Evolutionary conservation across 2,113 vertebrate genomes (phyloP).

Genomic region (Suncus etruscus): DNA sequence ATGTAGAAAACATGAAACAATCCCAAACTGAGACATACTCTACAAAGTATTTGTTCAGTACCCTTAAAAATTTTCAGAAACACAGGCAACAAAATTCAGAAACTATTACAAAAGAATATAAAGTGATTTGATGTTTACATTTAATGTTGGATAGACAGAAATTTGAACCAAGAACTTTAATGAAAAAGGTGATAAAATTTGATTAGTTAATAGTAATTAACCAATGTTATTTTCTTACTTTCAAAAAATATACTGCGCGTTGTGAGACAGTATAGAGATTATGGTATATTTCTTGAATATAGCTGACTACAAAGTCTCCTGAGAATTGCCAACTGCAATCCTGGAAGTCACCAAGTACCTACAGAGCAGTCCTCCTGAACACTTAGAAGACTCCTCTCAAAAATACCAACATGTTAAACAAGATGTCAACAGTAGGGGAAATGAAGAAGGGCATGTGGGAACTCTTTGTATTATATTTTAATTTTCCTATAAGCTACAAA

Average conservation of each 20-base stretch:
- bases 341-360: too few relatives aligned
- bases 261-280: not conserved
- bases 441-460: not conserved
- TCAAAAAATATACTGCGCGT: not conserved
- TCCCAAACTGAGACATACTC: not conserved
- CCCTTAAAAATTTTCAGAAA: not conserved
- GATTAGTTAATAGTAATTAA: conserved; percentile 18
- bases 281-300: too few relatives aligned
- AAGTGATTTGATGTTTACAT: not conserved
- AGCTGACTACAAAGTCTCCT: too few relatives aligned
- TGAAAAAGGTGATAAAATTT: not conserved
- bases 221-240: conserved; percentile 16
- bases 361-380: too few relatives aligned
- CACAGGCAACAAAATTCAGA: conserved; percentile 4
- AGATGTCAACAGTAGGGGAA: conserved; percentile 37
- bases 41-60: not conserved
- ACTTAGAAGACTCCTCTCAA: too few relatives aligned
- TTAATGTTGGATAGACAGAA: not conserved
- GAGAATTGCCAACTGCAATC: too few relatives aligned
- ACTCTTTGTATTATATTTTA: not conserved
- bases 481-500: conserved; percentile 42
- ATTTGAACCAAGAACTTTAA: not conserved
- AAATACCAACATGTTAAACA: not conserved
- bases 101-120: not conserved
- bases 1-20: conserved; percentile 4